Evolutionary conservation across 53 echinoderm and acorn worm genomes (phyloP), one percentile per base, ranked within the genome.

Genomic region (Hippasteria phrygiana): DNA sequence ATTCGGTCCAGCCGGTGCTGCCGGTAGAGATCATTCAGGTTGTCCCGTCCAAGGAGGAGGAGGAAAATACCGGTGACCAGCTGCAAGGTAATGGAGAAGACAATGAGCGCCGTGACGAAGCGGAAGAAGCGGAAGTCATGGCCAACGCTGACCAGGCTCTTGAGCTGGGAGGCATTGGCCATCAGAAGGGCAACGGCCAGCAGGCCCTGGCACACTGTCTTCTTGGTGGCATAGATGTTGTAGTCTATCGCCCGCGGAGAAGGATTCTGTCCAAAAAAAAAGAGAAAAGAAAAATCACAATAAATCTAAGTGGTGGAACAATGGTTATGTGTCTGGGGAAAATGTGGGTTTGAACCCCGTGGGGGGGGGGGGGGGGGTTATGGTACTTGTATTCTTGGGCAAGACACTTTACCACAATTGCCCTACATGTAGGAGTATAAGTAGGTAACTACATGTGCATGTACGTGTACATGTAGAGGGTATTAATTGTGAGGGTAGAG

Each of bases 171-270:
- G 29, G 95, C 99, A 80, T 99, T 99, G 88, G 96, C 96, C 78
- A 96, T 94, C 16, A 99, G 94, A 0, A 99, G 90, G 31, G 99
- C 91, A 24, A 96, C 96, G 38, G 91, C 94, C 55, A 99, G 67
- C 10, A 99, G 88, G 16, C 96, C 99, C 73, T 95, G 88, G 5
- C 79, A 93, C 35, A 99, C 92, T 32, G 99, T 96, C 80, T 99
- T 96, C 93, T 99, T 99, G 2, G 99, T 99, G 51, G 99, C 93
- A 86, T 93, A 99, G 70, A 94, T 91, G 91, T 99, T 99, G 92
- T 91, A 95, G 88, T 99, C 95, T 89, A 99, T 94, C 0, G 92
- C 77, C 62, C 92, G 95, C 16, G 99, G 99, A 24, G 90, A 72
- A 5, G 95, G 93, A 79, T 99, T 95, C 99, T 99, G 88, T 48